Evolutionary conservation across 2,113 vertebrate species (phyloP), one percentile per base, ranked within the genome.

Genomic region (Hiodon alosoides): DNA sequence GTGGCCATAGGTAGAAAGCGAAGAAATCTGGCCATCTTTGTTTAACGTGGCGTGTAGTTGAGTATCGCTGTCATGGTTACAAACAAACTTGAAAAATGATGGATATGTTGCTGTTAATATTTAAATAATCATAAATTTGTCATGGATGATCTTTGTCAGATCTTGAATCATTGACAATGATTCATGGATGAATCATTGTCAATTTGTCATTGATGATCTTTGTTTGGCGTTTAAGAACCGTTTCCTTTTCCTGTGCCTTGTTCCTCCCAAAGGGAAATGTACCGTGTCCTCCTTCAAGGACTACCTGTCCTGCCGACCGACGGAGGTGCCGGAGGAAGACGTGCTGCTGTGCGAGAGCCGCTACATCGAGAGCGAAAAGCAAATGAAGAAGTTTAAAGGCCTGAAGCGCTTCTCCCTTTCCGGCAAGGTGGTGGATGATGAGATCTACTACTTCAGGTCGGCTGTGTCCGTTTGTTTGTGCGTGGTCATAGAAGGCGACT

Each of bases 371-470:
- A 97, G 94, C 0, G 97, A 99, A 87, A 98, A 96, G 78, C 96
- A 97, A 71, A 99, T 99, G 96, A 99, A 99, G 89, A 97, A 96
- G 77, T 99, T 99, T 79, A 99, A 99, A 82, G 97, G 97, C 31
- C 86, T 99, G 16, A 98, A 98, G 86, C 94, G 97, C 73, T 99
- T 99, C 86, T 98, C 96, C 11, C 90, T 98, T 7, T 98, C 97
- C 77, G 96, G 92, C 3, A 99, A 99, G 92, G 96, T 99, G 77
- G 93, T 99, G 74, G 97, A 99, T 84, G 97, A 99, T 79, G 97
- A 99, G 88, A 95, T 94, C 83, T 99, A 98, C 82, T 99, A 99
- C 83, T 99, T 98, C 79, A 95, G 97, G 96, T 97, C 85, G 90
- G 84, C 7, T 14, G 8, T 5, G 14, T 54, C n/a, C 52, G 14